These are phyloP conservation scores for Corythoichthys haematopterus DNA, from an alignment of 2,113 vertebrate genomes.

Conservation along the genomic window DNA sequence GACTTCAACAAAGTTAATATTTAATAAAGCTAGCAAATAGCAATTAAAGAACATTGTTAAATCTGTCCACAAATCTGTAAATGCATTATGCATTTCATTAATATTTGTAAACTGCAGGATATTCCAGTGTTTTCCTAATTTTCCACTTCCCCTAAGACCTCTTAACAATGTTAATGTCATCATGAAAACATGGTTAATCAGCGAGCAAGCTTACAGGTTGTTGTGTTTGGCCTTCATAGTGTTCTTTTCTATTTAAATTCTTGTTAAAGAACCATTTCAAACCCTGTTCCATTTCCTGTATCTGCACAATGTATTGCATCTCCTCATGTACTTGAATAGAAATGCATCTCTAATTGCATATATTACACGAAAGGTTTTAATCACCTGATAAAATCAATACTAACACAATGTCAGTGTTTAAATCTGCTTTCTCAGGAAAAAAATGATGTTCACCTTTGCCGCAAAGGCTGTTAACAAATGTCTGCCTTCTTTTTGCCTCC, in stretches of 20 bases:
- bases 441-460: not conserved
- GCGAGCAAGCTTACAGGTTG: not conserved
- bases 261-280: not conserved
- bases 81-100: not conserved
- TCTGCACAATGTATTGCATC: not conserved
- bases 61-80: not conserved
- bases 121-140: not conserved
- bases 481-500: not conserved
- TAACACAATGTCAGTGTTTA: not conserved
- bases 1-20: not conserved
- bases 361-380: not conserved
- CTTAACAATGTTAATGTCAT: not conserved
- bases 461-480: conserved; percentile 5
- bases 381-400: not conserved
- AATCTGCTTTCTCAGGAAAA: not conserved
- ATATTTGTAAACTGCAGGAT: not conserved
- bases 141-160: not conserved
- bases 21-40: not conserved
- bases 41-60: not conserved
- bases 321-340: not conserved
- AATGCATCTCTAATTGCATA: not conserved
- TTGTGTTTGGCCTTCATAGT: not conserved
- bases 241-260: not conserved
- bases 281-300: not conserved
- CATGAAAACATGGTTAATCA: not conserved